phyloP scores from a whole-genome alignment of 2,113 vertebrate species.

The Lichenostomus cassidix region DNA sequence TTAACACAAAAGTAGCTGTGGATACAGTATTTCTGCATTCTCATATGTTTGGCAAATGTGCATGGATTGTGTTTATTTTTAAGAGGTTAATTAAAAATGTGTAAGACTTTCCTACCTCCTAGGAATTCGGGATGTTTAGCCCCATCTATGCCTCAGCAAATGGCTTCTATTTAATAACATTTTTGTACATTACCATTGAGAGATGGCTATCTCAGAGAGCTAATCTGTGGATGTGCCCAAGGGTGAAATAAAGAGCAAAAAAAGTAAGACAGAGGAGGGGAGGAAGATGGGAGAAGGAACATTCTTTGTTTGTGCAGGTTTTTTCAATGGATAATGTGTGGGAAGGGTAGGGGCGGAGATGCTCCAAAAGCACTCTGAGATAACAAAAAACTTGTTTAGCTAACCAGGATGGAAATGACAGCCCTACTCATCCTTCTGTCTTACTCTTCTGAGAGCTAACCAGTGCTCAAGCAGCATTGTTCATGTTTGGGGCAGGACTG shows the following conservation, averaged over 20 bases:
- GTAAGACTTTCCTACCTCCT: background rate
- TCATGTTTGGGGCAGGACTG: background rate
- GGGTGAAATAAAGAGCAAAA: background rate
- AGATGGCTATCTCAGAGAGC: background rate
- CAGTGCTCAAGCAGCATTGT: fast-evolving
- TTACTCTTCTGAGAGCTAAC: background rate
- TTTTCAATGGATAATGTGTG: background rate
- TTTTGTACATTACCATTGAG: background rate
- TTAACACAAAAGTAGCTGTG: background rate
- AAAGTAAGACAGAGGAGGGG: background rate
- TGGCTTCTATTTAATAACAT: background rate
- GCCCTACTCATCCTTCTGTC: background rate
- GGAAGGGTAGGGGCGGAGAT: background rate
- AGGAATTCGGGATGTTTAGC: background rate
- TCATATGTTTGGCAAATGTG: background rate
- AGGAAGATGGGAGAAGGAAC: background rate
- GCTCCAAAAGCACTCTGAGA: background rate
- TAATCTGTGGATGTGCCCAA: background rate
- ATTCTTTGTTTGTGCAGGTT: background rate
- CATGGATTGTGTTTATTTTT: background rate
- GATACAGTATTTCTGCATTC: background rate
- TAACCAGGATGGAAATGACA: background rate
- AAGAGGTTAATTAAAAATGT: background rate
- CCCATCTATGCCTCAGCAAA: background rate
- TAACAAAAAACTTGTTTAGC: background rate